Percentiles rank a stretch among this genome's conserved stretches.
Evolutionary conservation across 2,797 vertebrate species (phyloP).

Genomic region (Halcyon smyrnensis): DNA sequence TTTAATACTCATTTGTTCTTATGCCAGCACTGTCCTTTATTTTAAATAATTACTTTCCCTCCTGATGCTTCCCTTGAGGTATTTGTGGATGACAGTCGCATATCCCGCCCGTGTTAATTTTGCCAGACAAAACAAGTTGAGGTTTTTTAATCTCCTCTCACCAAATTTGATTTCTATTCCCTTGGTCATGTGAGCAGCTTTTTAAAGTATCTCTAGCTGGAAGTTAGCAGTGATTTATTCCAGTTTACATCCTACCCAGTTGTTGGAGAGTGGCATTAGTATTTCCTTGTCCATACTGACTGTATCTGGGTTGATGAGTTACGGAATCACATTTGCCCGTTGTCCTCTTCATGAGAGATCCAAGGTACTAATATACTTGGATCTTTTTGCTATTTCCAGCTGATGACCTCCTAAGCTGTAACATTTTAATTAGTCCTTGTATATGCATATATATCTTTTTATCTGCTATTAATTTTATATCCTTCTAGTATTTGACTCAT

Average conservation of each 20-base stretch:
- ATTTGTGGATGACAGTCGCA: not conserved
- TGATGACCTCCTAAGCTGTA: not conserved
- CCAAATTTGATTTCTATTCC: not conserved
- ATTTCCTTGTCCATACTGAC: not conserved
- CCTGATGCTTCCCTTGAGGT: not conserved
- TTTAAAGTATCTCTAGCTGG: not conserved
- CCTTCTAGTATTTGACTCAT: not conserved
- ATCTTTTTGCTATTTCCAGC: not conserved
- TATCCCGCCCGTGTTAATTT: not conserved
- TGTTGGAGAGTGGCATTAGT: not conserved
- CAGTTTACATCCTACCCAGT: rapidly evolving
- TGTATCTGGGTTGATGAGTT: not conserved
- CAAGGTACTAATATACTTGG: not conserved
- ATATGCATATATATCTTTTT: not conserved
- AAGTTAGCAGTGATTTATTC: not conserved
- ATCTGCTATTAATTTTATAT: not conserved
- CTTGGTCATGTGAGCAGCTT: not conserved
- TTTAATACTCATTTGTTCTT: not conserved
- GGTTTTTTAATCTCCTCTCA: not conserved
- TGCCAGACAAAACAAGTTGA: not conserved
- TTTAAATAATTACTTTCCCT: not conserved
- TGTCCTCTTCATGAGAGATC: not conserved
- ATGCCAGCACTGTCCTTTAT: not conserved
- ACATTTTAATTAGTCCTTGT: not conserved
- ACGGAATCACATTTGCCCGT: not conserved